Conservation (phyloP, 2,113 vertebrate genomes). For the Dunckerocampus dactyliophorus region DNA sequence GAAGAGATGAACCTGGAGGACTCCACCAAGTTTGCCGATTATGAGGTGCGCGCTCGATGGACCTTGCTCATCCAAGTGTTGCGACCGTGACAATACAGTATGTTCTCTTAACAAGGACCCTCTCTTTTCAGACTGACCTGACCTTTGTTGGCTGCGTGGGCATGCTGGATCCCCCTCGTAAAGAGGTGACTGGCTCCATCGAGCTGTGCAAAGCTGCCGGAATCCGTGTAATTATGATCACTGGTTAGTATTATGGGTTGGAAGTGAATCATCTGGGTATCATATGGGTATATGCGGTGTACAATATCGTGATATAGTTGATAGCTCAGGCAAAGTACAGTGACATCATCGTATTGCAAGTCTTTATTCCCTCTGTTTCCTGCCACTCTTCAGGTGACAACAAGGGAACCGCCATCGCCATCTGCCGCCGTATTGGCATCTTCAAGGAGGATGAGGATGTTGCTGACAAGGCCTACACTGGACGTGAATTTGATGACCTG, state of each 20-base stretch:
- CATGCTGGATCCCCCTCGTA: constrained; percentile 92
- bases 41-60: constrained; percentile 75
- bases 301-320: too few relatives aligned
- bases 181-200: constrained; percentile 87
- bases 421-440: constrained; percentile 77
- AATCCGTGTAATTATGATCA: constrained; percentile 81
- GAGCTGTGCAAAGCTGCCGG: constrained; percentile 73
- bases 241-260: constrained; percentile 53
- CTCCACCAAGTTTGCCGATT: constrained; percentile 76
- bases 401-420: constrained; percentile 80
- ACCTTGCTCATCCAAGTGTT: neutral
- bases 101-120: neutral
- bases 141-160: constrained; percentile 93
- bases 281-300: too few relatives aligned
- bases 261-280: neutral
- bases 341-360: too few relatives aligned
- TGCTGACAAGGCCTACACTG: constrained; percentile 67
- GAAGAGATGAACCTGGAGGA: constrained; percentile 90
- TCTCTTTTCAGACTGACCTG: constrained; percentile 73
- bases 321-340: too few relatives aligned
- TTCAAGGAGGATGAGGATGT: constrained; percentile 74
- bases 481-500: constrained; percentile 76
- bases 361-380: too few relatives aligned
- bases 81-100: neutral
- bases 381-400: constrained; percentile 71